Base-by-base conservation (phyloP, 30 jellyfish, hydroid and myxozoan species). In the Clytia hemisphaerica region DNA sequence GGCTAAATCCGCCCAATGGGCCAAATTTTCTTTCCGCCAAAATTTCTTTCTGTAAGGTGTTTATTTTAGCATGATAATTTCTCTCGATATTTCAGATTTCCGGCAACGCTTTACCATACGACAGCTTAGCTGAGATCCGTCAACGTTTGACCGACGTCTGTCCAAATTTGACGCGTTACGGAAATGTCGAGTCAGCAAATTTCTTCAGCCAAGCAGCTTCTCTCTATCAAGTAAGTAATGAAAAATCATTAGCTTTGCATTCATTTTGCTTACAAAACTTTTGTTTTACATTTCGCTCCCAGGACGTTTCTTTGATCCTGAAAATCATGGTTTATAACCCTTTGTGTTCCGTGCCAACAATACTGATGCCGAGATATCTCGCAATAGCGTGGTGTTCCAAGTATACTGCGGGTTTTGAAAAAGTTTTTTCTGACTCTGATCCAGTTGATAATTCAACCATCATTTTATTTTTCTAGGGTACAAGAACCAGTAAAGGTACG, bases 131-230 rank as follows among this genome's bases (percentile, higher is more conserved):
- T 26, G 95, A 76, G 48, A 36, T 89, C 30, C 95, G 98, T 5
- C 83, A 57, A n/a, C 88, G 98, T 18, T 49, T 81, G 21, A 82
- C 83, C 28, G 91, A 80, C 37, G 93, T 89, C 22, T 58, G 95
- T 6, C 98, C 98, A n/a, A 81, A 89, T 55, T 77, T 89, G 62
- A 89, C 97, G 30, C 90, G 97, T 21, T 88, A 79, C 53, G 97
- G 97, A 30, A 77, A 73, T 57, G 92, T 79, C 9, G 97, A 88
- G 60, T 62, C 63, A 35, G 97, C 97, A 48, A 88, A 88, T 60
- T 88, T 76, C 88, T 58, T 80, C 47, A 54, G 87, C 25, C 88
- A 51, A 26, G 71, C 94, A 27, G 64, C 82, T 28, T 78, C 71
- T 3, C 18, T 88, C 73, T 59, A 45, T 79, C 53, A 79, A 88